Percentiles rank a stretch among this genome's conserved stretches.
phyloP scores from a whole-genome alignment of 2,888 invertebrate species.

The Parnassius glacialis region DNA sequence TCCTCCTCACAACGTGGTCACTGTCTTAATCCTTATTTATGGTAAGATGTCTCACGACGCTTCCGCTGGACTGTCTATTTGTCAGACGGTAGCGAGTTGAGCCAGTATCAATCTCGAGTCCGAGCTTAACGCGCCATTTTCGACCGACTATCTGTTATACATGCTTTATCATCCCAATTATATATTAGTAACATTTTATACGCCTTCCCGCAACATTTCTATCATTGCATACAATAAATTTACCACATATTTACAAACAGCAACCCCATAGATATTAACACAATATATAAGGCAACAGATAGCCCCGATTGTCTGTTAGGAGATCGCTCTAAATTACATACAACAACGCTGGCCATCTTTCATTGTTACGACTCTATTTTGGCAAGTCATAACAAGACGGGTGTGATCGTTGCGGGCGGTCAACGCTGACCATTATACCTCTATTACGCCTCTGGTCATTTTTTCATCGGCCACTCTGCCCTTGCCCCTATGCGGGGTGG shows the following conservation, averaged over 20 bases:
- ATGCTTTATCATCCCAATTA: conserved; percentile 12
- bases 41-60: conserved; percentile 75
- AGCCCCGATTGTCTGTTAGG: conserved; percentile 47
- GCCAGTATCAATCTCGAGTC: conserved; percentile 69
- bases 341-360: conserved; percentile 70
- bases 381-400: conserved; percentile 75
- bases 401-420: conserved; percentile 57
- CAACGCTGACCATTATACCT: conserved; percentile 64
- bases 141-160: conserved; percentile 31
- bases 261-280: conserved; percentile 35
- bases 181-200: conserved; percentile 5
- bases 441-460: conserved; percentile 57
- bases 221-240: conserved; percentile 13
- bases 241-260: conserved; percentile 22
- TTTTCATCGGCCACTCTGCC: conserved; percentile 68
- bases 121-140: conserved; percentile 49
- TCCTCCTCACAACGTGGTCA: conserved; percentile 64
- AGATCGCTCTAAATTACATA: conserved; percentile 70
- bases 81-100: conserved; percentile 59
- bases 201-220: neutral
- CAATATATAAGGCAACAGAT: conserved; percentile 30
- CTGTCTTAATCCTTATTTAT: conserved; percentile 78
- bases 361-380: conserved; percentile 78
- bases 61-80: conserved; percentile 72
- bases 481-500: conserved; percentile 75